Evolutionary conservation across 2,888 invertebrate genomes (phyloP).

Genomic region (Seira musarum): DNA sequence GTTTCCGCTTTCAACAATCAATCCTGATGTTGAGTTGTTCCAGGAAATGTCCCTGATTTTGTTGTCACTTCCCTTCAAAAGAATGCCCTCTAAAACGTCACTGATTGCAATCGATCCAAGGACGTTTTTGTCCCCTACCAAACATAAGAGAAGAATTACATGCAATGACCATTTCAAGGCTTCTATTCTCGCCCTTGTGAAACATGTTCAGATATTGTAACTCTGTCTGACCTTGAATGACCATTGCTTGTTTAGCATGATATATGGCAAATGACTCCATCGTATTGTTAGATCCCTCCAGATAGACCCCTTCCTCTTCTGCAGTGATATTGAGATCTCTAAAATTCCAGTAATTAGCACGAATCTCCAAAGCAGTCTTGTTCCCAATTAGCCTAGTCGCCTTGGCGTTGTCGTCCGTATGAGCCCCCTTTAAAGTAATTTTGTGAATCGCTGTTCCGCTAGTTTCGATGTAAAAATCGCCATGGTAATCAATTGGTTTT

Average conservation of each 20-base stretch:
- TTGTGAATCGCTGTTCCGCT: constrained; percentile 34
- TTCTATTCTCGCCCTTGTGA: too few species aligned
- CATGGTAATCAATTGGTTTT: constrained; percentile 46
- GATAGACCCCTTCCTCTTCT: constrained; percentile 45
- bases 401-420: constrained; percentile 43
- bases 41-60: constrained; percentile 42
- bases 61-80: constrained; percentile 52
- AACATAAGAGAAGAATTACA: not conserved
- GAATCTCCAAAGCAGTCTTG: constrained; percentile 51
- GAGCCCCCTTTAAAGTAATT: constrained; percentile 43
- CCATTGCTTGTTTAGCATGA: constrained; percentile 48
- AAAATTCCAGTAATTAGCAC: constrained; percentile 40
- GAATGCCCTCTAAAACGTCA: constrained; percentile 51
- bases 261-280: constrained; percentile 50
- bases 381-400: constrained; percentile 52
- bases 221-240: constrained; percentile 23
- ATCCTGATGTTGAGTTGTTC: constrained; percentile 47
- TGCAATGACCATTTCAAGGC: not conserved
- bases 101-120: constrained; percentile 56
- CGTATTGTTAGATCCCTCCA: constrained; percentile 50
- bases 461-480: constrained; percentile 55
- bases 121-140: constrained; percentile 42
- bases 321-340: constrained; percentile 54
- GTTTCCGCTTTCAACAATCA: constrained; percentile 54
- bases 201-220: too few species aligned